Percentiles rank a stretch among this genome's conserved stretches.
These are phyloP conservation scores for Lumbricus terrestris DNA, from an alignment of 2,888 invertebrate species.

Conservation along the genomic window DNA sequence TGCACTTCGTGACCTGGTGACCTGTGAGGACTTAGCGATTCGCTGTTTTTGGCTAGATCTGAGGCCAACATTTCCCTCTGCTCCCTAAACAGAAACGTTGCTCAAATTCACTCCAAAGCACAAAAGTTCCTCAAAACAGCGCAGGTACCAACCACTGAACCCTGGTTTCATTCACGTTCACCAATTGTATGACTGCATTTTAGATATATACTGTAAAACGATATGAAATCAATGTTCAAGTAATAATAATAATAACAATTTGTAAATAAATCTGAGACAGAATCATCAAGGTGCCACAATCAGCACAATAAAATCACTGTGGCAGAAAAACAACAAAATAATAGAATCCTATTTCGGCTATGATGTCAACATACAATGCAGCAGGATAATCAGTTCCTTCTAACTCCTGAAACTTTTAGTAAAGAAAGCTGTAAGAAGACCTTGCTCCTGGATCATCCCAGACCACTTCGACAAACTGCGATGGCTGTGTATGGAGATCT, in stretches of 20 bases:
- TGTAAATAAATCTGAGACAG: background rate
- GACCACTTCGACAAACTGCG: constrained; percentile 55
- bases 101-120: background rate
- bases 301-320: background rate
- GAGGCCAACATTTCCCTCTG: constrained; percentile 50
- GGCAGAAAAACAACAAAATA: background rate
- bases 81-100: constrained; percentile 39
- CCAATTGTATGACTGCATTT: background rate
- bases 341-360: background rate
- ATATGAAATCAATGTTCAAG: background rate
- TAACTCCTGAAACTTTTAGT: background rate
- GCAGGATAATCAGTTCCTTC: background rate
- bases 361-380: background rate
- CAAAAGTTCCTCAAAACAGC: background rate
- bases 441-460: constrained; percentile 60
- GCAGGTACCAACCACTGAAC: no score
- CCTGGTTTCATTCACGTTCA: background rate
- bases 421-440: constrained; percentile 38
- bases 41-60: constrained; percentile 44
- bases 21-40: constrained; percentile 43
- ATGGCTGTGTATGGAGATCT: constrained; percentile 24
- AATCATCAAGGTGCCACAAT: background rate
- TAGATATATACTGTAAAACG: background rate
- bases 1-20: background rate
- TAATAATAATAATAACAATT: no score